Percentiles rank a stretch among this genome's conserved stretches.
These are phyloP conservation scores for Camarhynchus parvulus DNA, from an alignment of 2,113 vertebrate genomes.

Conservation along the genomic window DNA sequence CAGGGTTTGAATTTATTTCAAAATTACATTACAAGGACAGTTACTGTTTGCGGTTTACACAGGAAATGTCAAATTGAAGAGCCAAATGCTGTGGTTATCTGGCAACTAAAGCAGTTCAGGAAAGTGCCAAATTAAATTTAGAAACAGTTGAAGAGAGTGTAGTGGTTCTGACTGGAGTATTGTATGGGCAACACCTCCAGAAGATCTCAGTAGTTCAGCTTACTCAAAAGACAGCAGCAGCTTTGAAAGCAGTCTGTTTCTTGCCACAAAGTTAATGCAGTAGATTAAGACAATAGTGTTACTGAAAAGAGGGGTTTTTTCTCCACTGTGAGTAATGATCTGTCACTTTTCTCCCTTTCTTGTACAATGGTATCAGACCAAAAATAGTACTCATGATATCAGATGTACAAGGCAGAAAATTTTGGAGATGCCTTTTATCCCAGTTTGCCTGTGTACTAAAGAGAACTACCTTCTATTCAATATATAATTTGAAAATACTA, in stretches of 20 bases:
- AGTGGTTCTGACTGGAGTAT: background rate
- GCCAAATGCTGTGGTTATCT: background rate
- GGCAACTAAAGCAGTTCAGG: background rate
- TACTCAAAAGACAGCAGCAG: background rate
- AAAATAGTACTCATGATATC: background rate
- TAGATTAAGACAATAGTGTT: background rate
- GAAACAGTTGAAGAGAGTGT: background rate
- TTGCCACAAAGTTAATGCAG: background rate
- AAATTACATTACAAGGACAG: background rate
- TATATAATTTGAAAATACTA: background rate
- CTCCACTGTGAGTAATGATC: fast-evolving
- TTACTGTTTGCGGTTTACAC: background rate
- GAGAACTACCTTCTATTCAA: background rate
- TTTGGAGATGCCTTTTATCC: background rate
- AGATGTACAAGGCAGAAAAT: background rate
- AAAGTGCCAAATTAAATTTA: background rate
- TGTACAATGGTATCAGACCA: background rate
- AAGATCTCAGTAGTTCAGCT: background rate
- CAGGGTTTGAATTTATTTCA: background rate
- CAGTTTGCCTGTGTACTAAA: background rate
- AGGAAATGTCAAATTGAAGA: background rate
- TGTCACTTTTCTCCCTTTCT: background rate
- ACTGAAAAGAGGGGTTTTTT: background rate
- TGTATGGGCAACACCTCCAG: background rate
- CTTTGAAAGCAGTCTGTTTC: background rate